phyloP scores from a whole-genome alignment of 1,140 invertebrate species.

The Acromyrmex charruanus region DNA sequence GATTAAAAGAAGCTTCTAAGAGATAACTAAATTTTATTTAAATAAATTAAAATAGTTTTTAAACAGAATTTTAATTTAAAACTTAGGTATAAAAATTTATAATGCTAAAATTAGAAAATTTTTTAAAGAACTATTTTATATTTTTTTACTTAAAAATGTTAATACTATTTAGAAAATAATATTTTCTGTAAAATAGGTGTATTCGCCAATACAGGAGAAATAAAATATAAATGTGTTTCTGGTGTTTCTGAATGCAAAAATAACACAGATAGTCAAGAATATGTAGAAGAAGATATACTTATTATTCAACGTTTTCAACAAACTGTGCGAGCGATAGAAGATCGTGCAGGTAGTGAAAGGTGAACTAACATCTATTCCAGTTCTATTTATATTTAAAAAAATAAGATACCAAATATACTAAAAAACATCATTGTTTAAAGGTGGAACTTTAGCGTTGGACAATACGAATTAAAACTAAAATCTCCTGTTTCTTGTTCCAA shows the following conservation, averaged over 20 bases:
- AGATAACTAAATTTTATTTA: not conserved
- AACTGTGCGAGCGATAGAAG: slow-evolving; percentile 95
- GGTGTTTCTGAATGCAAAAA: slow-evolving; percentile 90
- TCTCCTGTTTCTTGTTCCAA: slow-evolving; percentile 86
- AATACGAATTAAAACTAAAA: slow-evolving; percentile 92
- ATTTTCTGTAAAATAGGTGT: slow-evolving; percentile 87
- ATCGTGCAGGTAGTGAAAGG: slow-evolving; percentile 93
- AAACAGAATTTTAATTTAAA: slow-evolving; percentile 15
- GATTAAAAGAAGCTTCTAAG: not conserved
- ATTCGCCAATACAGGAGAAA: slow-evolving; percentile 90
- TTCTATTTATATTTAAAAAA: slow-evolving; percentile 33
- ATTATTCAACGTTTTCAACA: slow-evolving; percentile 93
- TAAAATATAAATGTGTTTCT: slow-evolving; percentile 89
- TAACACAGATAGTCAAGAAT: slow-evolving; percentile 84
- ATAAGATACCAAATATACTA: not conserved
- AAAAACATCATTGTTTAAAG: slow-evolving; percentile 83
- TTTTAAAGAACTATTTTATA: not conserved
- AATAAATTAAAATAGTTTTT: not conserved
- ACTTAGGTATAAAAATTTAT: not conserved
- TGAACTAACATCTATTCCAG: slow-evolving; percentile 76
- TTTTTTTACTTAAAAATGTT: slow-evolving; percentile 14
- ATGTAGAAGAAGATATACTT: slow-evolving; percentile 88
- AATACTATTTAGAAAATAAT: slow-evolving; percentile 23
- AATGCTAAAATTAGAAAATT: not conserved
- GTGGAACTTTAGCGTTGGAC: slow-evolving; percentile 98